phyloP scores from a whole-genome alignment of 2,113 vertebrate species.

The Xiphophorus couchianus region DNA sequence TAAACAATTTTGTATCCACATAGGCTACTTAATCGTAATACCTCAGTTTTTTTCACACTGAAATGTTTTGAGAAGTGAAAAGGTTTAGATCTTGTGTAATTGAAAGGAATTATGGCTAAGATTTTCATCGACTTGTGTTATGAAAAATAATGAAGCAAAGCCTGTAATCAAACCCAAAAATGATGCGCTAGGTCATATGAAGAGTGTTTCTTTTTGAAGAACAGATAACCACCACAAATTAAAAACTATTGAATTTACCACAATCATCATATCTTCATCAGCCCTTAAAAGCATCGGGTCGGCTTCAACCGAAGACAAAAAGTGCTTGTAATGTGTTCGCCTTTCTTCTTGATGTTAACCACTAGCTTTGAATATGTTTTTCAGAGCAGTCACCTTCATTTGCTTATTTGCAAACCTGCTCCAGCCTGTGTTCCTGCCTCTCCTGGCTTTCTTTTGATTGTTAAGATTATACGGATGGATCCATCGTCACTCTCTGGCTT shows the following conservation, averaged over 20 bases:
- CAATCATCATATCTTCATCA: not conserved
- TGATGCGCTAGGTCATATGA: too few species aligned
- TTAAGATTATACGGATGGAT: conserved; percentile 3
- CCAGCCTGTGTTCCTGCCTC: not conserved
- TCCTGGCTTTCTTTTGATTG: not conserved
- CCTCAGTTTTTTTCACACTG: too few species aligned
- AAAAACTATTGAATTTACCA: not conserved
- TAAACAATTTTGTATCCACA: too few species aligned
- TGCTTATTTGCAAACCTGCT: conserved; percentile 60
- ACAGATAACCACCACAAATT: not conserved
- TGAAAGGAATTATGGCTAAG: too few species aligned
- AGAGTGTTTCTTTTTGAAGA: too few species aligned
- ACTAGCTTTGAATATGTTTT: conserved; percentile 53
- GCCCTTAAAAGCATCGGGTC: conserved; percentile 1
- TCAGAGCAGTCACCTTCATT: conserved; percentile 58
- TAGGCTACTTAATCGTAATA: too few species aligned
- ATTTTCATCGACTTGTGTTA: too few species aligned
- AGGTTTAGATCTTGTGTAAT: too few species aligned
- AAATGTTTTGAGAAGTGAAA: too few species aligned
- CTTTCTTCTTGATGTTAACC: conserved; percentile 21
- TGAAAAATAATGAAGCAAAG: too few species aligned
- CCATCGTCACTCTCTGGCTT: conserved; percentile 40
- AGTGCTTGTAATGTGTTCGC: not conserved
- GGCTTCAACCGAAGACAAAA: not conserved
- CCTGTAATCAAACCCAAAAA: too few species aligned